A percentile compares a stretch with the other conserved stretches of the same genome.
These are phyloP conservation scores for Harpagoxenus sublaevis DNA, from an alignment of 2,888 invertebrate species.

Conservation along the genomic window DNA sequence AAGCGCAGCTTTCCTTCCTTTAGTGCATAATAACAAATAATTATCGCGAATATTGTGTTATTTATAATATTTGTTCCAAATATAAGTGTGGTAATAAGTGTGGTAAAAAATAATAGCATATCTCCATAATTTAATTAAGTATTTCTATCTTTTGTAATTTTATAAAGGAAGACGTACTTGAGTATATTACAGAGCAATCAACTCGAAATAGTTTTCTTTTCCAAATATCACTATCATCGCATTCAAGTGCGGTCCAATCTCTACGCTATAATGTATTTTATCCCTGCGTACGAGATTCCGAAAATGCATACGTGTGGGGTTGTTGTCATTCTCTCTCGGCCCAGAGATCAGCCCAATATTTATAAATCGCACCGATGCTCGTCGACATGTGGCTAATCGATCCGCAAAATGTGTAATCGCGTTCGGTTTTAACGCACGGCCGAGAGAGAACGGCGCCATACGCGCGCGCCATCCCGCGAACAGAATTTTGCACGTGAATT, in stretches of 20 bases:
- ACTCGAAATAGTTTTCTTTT: background rate
- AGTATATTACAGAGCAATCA: background rate
- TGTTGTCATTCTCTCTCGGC: conserved; percentile 13
- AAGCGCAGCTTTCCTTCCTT: background rate
- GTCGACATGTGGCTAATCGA: conserved; percentile 59
- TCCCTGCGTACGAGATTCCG: conserved; percentile 27
- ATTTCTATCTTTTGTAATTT: background rate
- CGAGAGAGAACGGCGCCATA: conserved; percentile 66
- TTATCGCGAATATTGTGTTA: background rate
- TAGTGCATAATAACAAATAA: background rate
- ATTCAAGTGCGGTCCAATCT: background rate
- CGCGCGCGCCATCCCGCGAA: conserved; percentile 54
- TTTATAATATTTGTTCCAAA: background rate
- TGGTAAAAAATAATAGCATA: background rate
- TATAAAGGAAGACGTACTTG: background rate
- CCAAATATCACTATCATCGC: background rate
- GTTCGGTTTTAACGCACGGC: conserved; percentile 70
- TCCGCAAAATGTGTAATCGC: conserved; percentile 72
- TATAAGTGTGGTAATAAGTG: background rate
- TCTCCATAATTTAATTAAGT: background rate
- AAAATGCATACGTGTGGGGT: conserved; percentile 32
- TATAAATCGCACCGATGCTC: conserved; percentile 59
- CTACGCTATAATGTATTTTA: background rate
- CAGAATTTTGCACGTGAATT: conserved; percentile 60
- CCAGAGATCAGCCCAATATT: conserved; percentile 59